Conservation (phyloP, 2,888 invertebrate species). For the Eubasilissa splendida region DNA sequence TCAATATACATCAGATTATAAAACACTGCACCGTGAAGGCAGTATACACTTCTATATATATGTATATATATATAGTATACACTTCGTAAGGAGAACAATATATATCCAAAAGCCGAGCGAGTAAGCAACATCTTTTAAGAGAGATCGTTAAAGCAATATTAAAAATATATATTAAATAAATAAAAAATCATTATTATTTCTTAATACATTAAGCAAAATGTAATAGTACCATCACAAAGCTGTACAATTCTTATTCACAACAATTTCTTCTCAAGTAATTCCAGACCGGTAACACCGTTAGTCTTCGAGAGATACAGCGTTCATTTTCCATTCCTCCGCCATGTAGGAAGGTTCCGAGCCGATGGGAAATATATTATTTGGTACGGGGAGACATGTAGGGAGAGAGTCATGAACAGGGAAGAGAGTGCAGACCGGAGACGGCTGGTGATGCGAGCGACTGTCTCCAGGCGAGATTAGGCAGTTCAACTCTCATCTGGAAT, state of each 20-base stretch:
- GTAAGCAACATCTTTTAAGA: slow-evolving; percentile 47
- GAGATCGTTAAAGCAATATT: slow-evolving; percentile 48
- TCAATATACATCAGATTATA: slow-evolving; percentile 34
- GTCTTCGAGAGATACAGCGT: background rate
- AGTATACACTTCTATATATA: background rate
- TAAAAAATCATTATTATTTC: slow-evolving; percentile 44
- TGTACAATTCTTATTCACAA: slow-evolving; percentile 38
- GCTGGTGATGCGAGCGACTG: background rate
- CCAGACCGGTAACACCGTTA: background rate
- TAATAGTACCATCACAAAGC: slow-evolving; percentile 47
- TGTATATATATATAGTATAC: background rate
- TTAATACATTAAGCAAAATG: slow-evolving; percentile 46
- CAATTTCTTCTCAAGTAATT: slow-evolving; percentile 10
- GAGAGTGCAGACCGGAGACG: slow-evolving; percentile 20
- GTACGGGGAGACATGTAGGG: background rate
- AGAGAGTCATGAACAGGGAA: slow-evolving; percentile 5
- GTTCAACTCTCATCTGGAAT: slow-evolving; percentile 72
- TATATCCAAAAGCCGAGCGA: slow-evolving; percentile 42
- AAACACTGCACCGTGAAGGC: slow-evolving; percentile 32
- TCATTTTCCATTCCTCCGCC: background rate
- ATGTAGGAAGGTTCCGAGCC: background rate
- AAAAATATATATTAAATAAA: slow-evolving; percentile 47
- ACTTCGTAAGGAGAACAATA: slow-evolving; percentile 19
- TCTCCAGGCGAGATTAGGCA: slow-evolving; percentile 13
- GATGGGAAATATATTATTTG: slow-evolving; percentile 2